phyloP scores from a whole-genome alignment of 2,888 invertebrate species.

The Amphipyra tragopoginis region DNA sequence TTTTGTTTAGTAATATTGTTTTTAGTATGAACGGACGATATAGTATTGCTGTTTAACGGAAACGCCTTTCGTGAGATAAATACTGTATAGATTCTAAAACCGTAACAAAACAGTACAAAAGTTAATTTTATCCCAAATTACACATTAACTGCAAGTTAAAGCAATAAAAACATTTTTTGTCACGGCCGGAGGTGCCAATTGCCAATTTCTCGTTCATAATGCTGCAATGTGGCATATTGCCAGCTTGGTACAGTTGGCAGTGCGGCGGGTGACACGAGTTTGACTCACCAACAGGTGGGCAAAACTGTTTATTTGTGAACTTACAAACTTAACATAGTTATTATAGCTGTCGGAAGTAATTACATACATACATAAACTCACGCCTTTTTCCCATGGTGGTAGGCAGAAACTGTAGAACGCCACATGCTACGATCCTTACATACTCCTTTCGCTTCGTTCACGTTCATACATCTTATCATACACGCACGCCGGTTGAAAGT shows the following conservation, averaged over 20 bases:
- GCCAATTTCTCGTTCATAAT: constrained; percentile 19
- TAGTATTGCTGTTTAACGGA: too few species aligned
- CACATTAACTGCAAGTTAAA: constrained; percentile 17
- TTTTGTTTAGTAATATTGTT: too few species aligned
- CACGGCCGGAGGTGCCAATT: constrained; percentile 9
- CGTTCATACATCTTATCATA: too few species aligned
- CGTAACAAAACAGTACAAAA: neutral
- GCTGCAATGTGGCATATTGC: constrained; percentile 17
- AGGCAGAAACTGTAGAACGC: too few species aligned
- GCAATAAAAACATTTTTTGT: constrained; percentile 15
- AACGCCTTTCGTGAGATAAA: too few species aligned
- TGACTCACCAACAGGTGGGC: constrained; percentile 19
- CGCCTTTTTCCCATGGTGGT: too few species aligned
- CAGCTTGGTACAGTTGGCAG: constrained; percentile 8
- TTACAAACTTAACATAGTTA: neutral
- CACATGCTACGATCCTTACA: too few species aligned
- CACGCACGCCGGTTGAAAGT: too few species aligned
- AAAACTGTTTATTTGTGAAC: constrained; percentile 4
- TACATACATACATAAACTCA: too few species aligned
- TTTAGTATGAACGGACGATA: too few species aligned
- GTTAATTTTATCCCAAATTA: constrained; percentile 8
- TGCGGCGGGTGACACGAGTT: neutral
- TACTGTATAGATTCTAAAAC: too few species aligned
- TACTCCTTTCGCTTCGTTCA: too few species aligned
- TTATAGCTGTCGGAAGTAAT: neutral